Conservation (phyloP, 1,140 invertebrate genomes). For the Euschistus heros region DNA sequence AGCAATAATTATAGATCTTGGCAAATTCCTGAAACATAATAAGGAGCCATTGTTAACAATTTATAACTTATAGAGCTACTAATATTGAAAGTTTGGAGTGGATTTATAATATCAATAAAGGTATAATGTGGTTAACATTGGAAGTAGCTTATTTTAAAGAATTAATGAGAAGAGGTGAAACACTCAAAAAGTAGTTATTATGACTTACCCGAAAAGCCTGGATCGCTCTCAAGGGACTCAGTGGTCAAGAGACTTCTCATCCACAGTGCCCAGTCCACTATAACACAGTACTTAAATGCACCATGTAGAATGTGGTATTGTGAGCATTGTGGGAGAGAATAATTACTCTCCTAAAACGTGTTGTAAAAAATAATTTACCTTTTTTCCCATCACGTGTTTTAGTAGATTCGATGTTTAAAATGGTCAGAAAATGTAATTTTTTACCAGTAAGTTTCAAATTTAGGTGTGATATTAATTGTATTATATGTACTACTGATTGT, state of each 20-base stretch:
- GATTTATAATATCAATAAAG: too few species aligned
- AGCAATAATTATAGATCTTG: constrained; percentile 90
- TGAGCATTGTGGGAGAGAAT: constrained; percentile 13
- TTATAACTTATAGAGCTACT: too few species aligned
- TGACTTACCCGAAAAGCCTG: constrained; percentile 3
- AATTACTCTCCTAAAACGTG: not conserved
- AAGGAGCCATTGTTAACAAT: not conserved
- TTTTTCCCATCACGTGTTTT: not conserved
- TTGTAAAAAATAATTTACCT: not conserved
- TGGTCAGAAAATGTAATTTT: too few species aligned
- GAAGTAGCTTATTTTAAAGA: too few species aligned
- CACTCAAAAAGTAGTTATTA: constrained; percentile 8
- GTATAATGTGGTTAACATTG: too few species aligned
- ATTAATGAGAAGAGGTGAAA: not conserved
- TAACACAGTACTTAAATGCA: constrained; percentile 13
- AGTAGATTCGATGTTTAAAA: too few species aligned
- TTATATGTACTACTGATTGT: too few species aligned
- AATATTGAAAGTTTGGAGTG: too few species aligned
- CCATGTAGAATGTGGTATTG: not conserved
- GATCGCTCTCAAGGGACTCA: not conserved
- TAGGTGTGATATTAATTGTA: too few species aligned
- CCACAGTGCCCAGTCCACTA: constrained; percentile 13
- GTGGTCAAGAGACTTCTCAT: not conserved
- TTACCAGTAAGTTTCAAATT: too few species aligned
- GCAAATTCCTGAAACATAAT: constrained; percentile 64